Conservation (phyloP, 2,113 vertebrate species). For the Vulpes lagopus region DNA sequence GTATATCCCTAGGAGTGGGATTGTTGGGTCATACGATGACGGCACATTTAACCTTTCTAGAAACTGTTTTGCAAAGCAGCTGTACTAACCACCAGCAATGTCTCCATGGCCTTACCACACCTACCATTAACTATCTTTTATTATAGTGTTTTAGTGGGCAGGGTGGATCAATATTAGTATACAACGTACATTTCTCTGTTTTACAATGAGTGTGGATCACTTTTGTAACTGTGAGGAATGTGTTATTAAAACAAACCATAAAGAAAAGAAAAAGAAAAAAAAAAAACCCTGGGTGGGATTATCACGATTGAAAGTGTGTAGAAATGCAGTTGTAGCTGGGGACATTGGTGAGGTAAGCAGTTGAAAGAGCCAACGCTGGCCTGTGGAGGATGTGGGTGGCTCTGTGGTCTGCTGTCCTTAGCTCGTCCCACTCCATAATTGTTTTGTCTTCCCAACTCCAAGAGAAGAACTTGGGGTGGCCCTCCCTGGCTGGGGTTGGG, state of each 20-base stretch:
- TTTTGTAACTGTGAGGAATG: neutral
- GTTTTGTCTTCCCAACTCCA: neutral
- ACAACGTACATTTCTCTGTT: neutral
- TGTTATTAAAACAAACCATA: neutral
- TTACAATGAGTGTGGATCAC: neutral
- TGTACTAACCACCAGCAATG: fast-evolving
- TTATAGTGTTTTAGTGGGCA: too few relatives aligned
- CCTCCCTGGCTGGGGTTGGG: neutral
- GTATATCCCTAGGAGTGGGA: neutral
- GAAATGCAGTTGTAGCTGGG: neutral
- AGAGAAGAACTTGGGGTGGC: fast-evolving
- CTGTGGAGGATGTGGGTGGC: neutral
- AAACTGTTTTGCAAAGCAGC: neutral
- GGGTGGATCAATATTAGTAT: neutral
- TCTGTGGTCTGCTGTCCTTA: neutral
- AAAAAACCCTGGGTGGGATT: neutral
- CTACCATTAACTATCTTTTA: neutral
- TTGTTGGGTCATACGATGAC: neutral
- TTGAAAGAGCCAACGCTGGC: fast-evolving
- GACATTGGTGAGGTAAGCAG: fast-evolving
- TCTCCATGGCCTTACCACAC: neutral
- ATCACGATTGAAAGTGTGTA: neutral
- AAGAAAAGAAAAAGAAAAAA: neutral
- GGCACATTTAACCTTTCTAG: neutral
- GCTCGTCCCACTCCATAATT: too few relatives aligned